Conservation (phyloP, 2,888 invertebrate genomes). For the Acronicta aceris region DNA sequence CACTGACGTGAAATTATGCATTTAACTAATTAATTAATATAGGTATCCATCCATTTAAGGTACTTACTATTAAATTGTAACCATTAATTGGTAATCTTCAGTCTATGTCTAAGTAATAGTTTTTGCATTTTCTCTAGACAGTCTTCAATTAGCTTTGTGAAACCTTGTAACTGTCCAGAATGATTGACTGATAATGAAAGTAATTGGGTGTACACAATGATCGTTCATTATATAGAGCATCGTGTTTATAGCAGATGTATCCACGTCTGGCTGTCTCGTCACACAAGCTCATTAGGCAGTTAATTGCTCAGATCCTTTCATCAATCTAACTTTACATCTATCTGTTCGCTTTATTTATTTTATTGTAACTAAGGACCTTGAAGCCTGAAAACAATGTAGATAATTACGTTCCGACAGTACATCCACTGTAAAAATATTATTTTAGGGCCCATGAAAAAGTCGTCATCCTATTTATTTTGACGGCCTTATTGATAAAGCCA, state of each 20-base stretch:
- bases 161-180: constrained; percentile 24
- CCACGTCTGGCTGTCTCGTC: constrained; percentile 20
- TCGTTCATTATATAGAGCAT: not conserved
- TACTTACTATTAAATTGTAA: no score
- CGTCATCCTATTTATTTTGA: not conserved
- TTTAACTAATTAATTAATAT: no score
- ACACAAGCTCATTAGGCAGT: constrained; percentile 31
- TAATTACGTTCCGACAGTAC: not conserved
- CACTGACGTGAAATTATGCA: no score
- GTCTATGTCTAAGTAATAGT: not conserved
- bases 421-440: no score
- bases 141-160: constrained; percentile 25
- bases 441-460: not conserved
- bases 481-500: no score
- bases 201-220: constrained; percentile 25
- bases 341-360: constrained; percentile 12
- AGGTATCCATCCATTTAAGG: no score
- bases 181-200: constrained; percentile 26
- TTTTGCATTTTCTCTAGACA: constrained; percentile 2
- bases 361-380: not conserved
- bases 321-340: constrained; percentile 25
- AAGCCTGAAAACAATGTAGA: not conserved
- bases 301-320: constrained; percentile 26
- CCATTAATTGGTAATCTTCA: no score
- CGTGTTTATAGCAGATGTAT: constrained; percentile 18